Percentiles rank a stretch among this genome's conserved stretches.
Conservation (phyloP, 2,113 vertebrate genomes). For the Centropus bengalensis region DNA sequence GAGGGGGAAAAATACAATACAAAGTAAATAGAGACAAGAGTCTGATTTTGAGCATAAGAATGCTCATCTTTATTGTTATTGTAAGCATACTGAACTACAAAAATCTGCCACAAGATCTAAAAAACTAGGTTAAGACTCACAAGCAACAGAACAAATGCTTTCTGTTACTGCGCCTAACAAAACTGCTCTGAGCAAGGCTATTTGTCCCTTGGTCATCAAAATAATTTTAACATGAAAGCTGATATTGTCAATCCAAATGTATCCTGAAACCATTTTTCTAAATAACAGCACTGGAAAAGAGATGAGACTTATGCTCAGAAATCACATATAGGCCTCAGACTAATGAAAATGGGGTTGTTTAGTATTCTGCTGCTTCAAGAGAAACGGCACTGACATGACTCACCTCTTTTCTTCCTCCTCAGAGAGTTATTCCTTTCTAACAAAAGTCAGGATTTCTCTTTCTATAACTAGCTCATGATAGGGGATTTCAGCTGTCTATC, state of each 20-base stretch:
- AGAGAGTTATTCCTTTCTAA: not conserved
- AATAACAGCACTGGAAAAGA: not conserved
- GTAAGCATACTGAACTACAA: not conserved
- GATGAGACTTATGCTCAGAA: not conserved
- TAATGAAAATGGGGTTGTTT: not conserved
- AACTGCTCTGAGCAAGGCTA: not conserved
- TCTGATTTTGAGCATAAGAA: not conserved
- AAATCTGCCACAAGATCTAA: not conserved
- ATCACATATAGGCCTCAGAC: not conserved
- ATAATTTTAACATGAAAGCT: not conserved
- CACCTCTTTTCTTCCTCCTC: constrained; percentile 14
- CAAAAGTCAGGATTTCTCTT: not conserved
- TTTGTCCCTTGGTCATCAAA: constrained; percentile 18
- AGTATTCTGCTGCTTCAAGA: constrained; percentile 41
- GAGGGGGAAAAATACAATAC: not conserved
- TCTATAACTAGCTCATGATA: not conserved
- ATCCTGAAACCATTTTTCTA: not conserved
- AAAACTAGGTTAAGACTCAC: not conserved
- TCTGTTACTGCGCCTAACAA: not conserved
- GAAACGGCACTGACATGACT: constrained; percentile 40
- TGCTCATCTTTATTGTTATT: not conserved
- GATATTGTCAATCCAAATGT: not conserved
- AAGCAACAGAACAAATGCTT: constrained; percentile 2
- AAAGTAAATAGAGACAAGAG: not conserved
- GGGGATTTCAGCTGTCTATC: not conserved